Evolutionary conservation across 2,888 invertebrate species (phyloP).

Genomic region (Abrostola triplasia): DNA sequence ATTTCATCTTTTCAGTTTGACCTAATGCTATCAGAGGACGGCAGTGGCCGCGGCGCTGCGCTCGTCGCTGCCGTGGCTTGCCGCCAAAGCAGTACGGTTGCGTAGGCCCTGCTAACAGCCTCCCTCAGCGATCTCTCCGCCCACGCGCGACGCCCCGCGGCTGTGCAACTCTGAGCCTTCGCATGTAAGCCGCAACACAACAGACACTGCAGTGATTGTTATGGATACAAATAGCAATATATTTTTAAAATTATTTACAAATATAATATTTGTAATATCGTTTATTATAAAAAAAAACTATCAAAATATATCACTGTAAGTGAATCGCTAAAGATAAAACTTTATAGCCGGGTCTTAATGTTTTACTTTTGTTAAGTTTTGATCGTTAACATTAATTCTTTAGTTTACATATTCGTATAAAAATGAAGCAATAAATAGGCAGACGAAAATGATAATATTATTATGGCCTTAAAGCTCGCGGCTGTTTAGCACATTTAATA

Average conservation of each 20-base stretch:
- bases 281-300: constrained; percentile 15
- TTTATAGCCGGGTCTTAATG: constrained; percentile 17
- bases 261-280: constrained; percentile 21
- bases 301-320: constrained; percentile 10
- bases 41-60: constrained; percentile 98
- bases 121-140: constrained; percentile 60
- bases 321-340: constrained; percentile 13
- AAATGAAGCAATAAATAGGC: constrained; percentile 8
- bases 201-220: constrained; percentile 43
- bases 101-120: constrained; percentile 51
- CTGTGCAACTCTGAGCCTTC: constrained; percentile 52
- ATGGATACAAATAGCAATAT: constrained; percentile 32
- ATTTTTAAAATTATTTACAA: constrained; percentile 47
- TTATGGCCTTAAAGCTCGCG: constrained; percentile 14
- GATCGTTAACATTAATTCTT: not conserved
- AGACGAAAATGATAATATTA: constrained; percentile 2
- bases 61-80: constrained; percentile 97
- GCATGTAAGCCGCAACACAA: constrained; percentile 49
- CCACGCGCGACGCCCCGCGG: constrained; percentile 26
- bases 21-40: constrained; percentile 98
- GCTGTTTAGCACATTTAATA: constrained; percentile 32
- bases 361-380: constrained; percentile 11
- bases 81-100: constrained; percentile 79
- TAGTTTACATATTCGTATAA: constrained; percentile 10
- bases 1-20: constrained; percentile 91